Evolutionary conservation across 1,140 invertebrate species (phyloP).

Genomic region (Drosophila repletoides): DNA sequence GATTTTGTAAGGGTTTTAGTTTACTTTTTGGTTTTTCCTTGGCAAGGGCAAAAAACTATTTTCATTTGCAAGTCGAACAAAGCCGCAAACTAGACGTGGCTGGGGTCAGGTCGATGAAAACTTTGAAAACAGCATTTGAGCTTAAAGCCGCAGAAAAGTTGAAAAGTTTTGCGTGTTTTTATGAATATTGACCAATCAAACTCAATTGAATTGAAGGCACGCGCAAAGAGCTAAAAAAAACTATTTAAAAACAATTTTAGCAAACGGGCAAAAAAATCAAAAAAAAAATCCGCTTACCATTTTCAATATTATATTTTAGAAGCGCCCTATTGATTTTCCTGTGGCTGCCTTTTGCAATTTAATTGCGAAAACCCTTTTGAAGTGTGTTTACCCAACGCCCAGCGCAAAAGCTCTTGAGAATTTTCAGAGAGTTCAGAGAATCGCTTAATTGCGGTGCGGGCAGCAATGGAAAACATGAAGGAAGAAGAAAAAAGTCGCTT

Average conservation of each 20-base stretch:
- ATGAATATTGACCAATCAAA: slow-evolving; percentile 77
- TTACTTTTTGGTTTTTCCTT: slow-evolving; percentile 14
- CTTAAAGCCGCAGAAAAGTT: slow-evolving; percentile 72
- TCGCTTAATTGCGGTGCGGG: slow-evolving; percentile 50
- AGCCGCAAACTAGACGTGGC: slow-evolving; percentile 49
- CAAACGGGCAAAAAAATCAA: slow-evolving; percentile 21
- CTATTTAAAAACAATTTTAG: slow-evolving; percentile 74
- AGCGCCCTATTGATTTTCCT: slow-evolving; percentile 18
- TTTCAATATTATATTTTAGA: slow-evolving; percentile 38
- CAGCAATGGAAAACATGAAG: slow-evolving; percentile 15
- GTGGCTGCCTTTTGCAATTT: slow-evolving; percentile 40
- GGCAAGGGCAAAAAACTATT: slow-evolving; percentile 63
- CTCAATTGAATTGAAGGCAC: slow-evolving; percentile 58
- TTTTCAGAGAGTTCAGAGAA: not conserved
- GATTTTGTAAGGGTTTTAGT: slow-evolving; percentile 7
- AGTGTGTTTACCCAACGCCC: slow-evolving; percentile 26
- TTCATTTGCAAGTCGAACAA: slow-evolving; percentile 74
- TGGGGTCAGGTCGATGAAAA: slow-evolving; percentile 51
- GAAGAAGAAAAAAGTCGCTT: slow-evolving; percentile 5
- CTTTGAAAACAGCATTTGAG: slow-evolving; percentile 47
- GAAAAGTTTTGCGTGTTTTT: slow-evolving; percentile 63
- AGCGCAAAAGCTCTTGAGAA: slow-evolving; percentile 13
- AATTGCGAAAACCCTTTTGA: slow-evolving; percentile 44
- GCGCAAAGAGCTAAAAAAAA: slow-evolving; percentile 35
- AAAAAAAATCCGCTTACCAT: slow-evolving; percentile 5